A percentile compares a stretch with the other conserved stretches of the same genome.
These are phyloP conservation scores for Eupithecia subfuscata DNA, from an alignment of 2,888 invertebrate genomes.

Conservation along the genomic window DNA sequence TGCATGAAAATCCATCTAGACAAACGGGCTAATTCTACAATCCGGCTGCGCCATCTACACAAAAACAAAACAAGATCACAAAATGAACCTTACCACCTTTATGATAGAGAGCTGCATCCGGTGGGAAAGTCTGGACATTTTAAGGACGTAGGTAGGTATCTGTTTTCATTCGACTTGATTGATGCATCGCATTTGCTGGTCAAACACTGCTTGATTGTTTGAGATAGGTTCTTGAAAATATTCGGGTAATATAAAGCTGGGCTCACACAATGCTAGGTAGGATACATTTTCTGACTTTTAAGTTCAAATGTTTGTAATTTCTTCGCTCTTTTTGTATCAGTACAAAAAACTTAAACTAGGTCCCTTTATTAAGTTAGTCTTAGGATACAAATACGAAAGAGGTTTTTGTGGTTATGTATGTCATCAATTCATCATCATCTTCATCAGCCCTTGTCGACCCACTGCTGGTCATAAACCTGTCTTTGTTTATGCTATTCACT, in stretches of 20 bases:
- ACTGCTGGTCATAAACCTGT: too few species aligned
- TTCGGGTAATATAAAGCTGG: conserved; percentile 28
- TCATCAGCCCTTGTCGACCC: too few species aligned
- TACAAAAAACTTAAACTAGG: not conserved
- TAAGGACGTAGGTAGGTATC: conserved; percentile 15
- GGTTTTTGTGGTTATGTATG: not conserved
- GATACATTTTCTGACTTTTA: not conserved
- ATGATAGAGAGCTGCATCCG: not conserved
- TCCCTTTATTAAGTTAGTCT: too few species aligned
- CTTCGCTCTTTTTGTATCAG: not conserved
- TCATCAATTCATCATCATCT: too few species aligned
- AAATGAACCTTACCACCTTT: not conserved
- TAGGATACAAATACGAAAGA: too few species aligned
- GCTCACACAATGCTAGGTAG: not conserved
- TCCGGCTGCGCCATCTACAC: not conserved
- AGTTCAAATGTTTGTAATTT: not conserved
- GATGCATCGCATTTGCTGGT: conserved; percentile 71
- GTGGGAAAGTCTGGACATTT: conserved; percentile 10
- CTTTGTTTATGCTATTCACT: too few species aligned
- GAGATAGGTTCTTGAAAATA: conserved; percentile 55
- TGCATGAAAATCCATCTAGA: not conserved
- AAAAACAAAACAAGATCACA: not conserved
- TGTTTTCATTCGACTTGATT: conserved; percentile 57
- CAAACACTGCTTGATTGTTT: conserved; percentile 69
- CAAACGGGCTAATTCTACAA: not conserved